phyloP scores from a whole-genome alignment of 2,888 invertebrate genomes.

The Eupelmus urozonus region DNA sequence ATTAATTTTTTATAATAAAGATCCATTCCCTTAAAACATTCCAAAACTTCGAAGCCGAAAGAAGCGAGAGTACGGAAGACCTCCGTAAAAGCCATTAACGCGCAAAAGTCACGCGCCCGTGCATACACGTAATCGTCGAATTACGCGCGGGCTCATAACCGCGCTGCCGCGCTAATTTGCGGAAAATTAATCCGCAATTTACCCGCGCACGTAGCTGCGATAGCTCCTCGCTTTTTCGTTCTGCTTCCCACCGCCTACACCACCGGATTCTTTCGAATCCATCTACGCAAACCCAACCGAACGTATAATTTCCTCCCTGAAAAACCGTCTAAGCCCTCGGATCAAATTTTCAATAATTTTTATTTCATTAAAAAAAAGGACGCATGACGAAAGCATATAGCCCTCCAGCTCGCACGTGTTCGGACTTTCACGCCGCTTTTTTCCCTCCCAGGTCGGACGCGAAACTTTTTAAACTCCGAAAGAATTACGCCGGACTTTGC shows the following conservation, averaged over 20 bases:
- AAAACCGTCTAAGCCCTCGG: no score
- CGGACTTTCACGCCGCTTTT: conserved; percentile 22
- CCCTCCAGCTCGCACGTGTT: conserved; percentile 20
- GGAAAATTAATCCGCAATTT: conserved; percentile 44
- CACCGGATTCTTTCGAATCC: neutral
- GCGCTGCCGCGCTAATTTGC: conserved; percentile 16
- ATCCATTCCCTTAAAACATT: no score
- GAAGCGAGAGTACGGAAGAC: no score
- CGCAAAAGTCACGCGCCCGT: no score
- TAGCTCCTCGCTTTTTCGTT: neutral
- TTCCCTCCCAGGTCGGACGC: neutral
- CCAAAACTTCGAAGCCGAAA: no score
- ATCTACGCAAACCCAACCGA: neutral
- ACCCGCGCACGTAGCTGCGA: neutral
- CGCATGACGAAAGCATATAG: conserved; percentile 6
- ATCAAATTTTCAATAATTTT: neutral
- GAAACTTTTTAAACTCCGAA: conserved; percentile 53
- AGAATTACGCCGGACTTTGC: conserved; percentile 43
- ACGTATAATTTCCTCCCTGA: no score
- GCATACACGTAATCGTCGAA: conserved; percentile 10
- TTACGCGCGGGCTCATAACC: neutral
- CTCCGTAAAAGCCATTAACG: no score
- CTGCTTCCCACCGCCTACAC: neutral
- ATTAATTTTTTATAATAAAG: no score
- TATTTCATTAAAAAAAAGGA: conserved; percentile 14